Evolutionary conservation across 1,140 invertebrate species (phyloP).

Genomic region (Vanessa atalanta): DNA sequence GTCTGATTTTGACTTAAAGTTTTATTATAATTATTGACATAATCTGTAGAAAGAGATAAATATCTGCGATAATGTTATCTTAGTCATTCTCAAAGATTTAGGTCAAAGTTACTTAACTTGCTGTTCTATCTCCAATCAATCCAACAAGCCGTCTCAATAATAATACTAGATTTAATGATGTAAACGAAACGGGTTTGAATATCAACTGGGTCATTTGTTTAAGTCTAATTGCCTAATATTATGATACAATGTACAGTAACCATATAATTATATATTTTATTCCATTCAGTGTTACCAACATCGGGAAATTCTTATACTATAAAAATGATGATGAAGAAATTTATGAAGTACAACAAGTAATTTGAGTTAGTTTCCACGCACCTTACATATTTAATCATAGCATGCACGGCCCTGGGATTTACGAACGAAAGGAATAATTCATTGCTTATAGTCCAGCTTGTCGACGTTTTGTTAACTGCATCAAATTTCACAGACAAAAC

Average conservation of each 20-base stretch:
- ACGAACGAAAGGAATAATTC: constrained; percentile 19
- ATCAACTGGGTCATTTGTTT: constrained; percentile 1
- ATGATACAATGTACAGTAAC: too few species aligned
- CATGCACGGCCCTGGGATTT: background rate
- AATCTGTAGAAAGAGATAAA: background rate
- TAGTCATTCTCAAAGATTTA: background rate
- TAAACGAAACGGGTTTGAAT: background rate
- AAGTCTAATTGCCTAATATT: constrained; percentile 1
- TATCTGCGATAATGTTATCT: background rate
- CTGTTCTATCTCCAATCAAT: background rate
- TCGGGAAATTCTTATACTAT: too few species aligned
- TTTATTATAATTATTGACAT: background rate
- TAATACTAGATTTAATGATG: background rate
- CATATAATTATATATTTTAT: too few species aligned
- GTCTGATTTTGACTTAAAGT: background rate
- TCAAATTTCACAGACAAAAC: constrained; percentile 2
- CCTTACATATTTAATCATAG: constrained; percentile 16
- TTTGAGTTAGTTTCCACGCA: constrained; percentile 10
- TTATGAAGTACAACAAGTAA: background rate
- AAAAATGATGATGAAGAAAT: background rate
- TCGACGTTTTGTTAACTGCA: constrained; percentile 5
- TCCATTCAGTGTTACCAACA: too few species aligned
- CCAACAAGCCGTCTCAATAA: background rate
- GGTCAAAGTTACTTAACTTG: constrained; percentile 2
- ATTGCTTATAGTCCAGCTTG: constrained; percentile 4